Conservation (phyloP, 1,140 invertebrate species). For the Trichonephila inaurata region DNA sequence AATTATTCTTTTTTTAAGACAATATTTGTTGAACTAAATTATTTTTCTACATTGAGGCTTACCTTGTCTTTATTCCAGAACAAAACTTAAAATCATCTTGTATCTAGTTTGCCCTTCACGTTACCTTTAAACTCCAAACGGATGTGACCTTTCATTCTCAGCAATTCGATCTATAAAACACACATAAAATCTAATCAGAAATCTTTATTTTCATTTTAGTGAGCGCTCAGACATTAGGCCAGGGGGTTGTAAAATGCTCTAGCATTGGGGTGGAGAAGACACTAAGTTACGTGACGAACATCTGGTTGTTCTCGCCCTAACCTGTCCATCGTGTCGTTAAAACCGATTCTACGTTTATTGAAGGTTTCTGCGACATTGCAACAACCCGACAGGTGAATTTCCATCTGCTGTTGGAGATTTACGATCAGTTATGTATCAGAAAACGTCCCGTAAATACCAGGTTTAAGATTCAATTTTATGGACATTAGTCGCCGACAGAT, state of each 20-base stretch:
- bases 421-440: conserved; percentile 15
- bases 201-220: neutral
- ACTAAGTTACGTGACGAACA: conserved; percentile 29
- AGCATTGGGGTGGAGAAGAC: neutral
- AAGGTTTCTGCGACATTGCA: neutral
- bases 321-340: conserved; percentile 38
- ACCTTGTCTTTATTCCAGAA: too few species aligned
- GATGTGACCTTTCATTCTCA: neutral
- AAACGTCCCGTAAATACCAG: conserved; percentile 28
- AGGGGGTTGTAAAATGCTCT: neutral
- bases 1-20: too few species aligned
- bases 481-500: conserved; percentile 30
- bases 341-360: conserved; percentile 5
- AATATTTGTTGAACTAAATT: too few species aligned
- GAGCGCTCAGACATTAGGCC: neutral
- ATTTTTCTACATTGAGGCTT: too few species aligned
- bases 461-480: conserved; percentile 35
- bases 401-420: conserved; percentile 16
- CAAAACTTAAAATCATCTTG: neutral
- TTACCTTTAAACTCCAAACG: neutral
- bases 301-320: conserved; percentile 44
- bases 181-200: conserved; percentile 36
- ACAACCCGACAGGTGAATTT: conserved; percentile 47
- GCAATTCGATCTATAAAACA: neutral
- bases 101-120: neutral